phyloP scores from a whole-genome alignment of 2,113 vertebrate species.

The Brienomyrus longianalis region DNA sequence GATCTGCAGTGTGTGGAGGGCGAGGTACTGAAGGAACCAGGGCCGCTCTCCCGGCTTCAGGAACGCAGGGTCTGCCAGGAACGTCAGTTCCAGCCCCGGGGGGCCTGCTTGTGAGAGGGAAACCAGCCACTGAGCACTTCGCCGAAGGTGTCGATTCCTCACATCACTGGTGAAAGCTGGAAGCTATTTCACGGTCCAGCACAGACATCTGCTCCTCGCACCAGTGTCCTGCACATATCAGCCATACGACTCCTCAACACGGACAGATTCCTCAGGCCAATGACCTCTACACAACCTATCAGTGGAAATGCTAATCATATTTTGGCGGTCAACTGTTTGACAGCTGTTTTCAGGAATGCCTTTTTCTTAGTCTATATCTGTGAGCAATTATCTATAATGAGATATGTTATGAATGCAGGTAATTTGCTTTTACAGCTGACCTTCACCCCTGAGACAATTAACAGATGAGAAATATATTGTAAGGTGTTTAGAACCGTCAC shows the following conservation, averaged over 20 bases:
- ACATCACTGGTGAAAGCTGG: neutral
- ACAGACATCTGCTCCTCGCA: neutral
- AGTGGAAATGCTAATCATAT: neutral
- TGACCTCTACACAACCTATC: neutral
- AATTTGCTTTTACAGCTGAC: neutral
- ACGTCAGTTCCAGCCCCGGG: constrained; percentile 75
- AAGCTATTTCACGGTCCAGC: neutral
- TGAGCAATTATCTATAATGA: neutral
- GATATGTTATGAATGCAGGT: neutral
- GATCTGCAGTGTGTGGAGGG: constrained; percentile 74
- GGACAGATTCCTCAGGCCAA: neutral
- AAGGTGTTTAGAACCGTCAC: neutral
- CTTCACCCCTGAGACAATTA: neutral
- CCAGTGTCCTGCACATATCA: neutral
- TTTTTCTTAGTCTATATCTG: neutral
- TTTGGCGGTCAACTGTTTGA: neutral
- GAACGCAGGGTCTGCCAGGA: constrained; percentile 66
- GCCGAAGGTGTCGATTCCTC: neutral
- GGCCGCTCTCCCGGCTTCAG: constrained; percentile 69
- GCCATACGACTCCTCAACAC: neutral
- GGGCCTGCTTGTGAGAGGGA: constrained; percentile 49
- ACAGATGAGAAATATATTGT: neutral
- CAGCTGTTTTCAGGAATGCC: neutral
- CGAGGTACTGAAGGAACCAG: constrained; percentile 80
- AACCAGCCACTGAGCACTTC: neutral